A percentile compares a stretch with the other conserved stretches of the same genome.
These are phyloP conservation scores for Centropus bengalensis DNA, from an alignment of 2,113 vertebrate genomes.

Conservation along the genomic window DNA sequence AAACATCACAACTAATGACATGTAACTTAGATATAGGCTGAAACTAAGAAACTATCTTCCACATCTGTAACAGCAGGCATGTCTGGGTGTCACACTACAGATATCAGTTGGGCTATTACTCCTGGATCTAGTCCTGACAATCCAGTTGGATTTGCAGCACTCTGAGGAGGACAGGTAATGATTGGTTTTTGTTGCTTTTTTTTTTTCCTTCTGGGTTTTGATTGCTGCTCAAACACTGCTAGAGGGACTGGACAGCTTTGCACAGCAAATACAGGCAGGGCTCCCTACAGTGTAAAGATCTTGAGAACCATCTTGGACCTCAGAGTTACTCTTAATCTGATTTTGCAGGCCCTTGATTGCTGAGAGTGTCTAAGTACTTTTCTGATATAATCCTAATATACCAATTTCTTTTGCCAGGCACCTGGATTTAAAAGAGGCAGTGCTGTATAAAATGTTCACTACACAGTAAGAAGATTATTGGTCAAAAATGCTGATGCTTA, in stretches of 20 bases:
- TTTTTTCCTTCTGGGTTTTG: not conserved
- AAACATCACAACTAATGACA: not conserved
- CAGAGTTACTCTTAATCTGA: not conserved
- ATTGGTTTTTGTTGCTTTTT: not conserved
- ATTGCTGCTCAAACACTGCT: not conserved
- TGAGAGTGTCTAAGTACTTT: not conserved
- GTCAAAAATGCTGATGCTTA: not conserved
- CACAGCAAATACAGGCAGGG: not conserved
- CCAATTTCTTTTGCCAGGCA: not conserved
- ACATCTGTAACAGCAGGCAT: not conserved
- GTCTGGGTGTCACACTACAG: not conserved
- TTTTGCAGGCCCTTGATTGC: not conserved
- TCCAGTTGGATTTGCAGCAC: not conserved
- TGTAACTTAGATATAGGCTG: not conserved
- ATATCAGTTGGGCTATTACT: not conserved
- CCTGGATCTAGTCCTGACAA: not conserved
- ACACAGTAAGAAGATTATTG: not conserved
- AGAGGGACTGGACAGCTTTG: not conserved
- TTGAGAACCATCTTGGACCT: not conserved
- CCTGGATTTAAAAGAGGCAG: not conserved
- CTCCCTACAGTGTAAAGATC: not conserved
- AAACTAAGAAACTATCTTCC: not conserved
- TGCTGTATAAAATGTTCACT: not conserved
- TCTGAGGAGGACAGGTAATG: not conserved
- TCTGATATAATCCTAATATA: not conserved